These are phyloP conservation scores for Phanerotoma sp. DNA, from an alignment of 2,888 invertebrate genomes.

Conservation along the genomic window DNA sequence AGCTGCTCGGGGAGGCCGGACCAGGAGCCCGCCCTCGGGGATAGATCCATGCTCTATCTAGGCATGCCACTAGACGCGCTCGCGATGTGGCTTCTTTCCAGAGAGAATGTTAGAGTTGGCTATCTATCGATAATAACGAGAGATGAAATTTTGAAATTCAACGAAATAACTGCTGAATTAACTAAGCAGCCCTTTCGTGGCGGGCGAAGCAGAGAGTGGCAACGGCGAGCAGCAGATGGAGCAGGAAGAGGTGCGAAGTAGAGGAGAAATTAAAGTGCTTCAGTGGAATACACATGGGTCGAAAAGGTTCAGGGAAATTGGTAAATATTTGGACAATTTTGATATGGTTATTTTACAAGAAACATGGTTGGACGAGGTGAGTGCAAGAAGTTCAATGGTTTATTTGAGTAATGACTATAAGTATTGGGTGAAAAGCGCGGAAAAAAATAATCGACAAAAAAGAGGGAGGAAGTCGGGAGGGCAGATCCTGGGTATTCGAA, in stretches of 20 bases:
- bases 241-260: too few species aligned
- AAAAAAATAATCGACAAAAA: background rate
- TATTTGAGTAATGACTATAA: background rate
- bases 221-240: too few species aligned
- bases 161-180: conserved; percentile 11
- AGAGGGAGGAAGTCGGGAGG: background rate
- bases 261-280: background rate
- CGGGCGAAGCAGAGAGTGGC: too few species aligned
- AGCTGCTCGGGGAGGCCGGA: too few species aligned
- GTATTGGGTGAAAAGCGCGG: conserved; percentile 4
- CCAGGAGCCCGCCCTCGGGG: too few species aligned
- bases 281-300: conserved; percentile 18
- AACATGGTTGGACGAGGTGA: conserved; percentile 14
- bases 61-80: too few species aligned
- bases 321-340: background rate
- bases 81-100: too few species aligned
- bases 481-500: background rate
- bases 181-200: conserved; percentile 12
- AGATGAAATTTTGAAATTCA: conserved; percentile 8
- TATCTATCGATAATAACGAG: conserved; percentile 3
- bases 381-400: background rate
- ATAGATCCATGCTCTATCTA: too few species aligned
- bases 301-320: background rate
- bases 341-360: conserved; percentile 22
- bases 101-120: conserved; percentile 1